Conservation (phyloP, 1,140 invertebrate genomes). For the Triops cancriformis region DNA sequence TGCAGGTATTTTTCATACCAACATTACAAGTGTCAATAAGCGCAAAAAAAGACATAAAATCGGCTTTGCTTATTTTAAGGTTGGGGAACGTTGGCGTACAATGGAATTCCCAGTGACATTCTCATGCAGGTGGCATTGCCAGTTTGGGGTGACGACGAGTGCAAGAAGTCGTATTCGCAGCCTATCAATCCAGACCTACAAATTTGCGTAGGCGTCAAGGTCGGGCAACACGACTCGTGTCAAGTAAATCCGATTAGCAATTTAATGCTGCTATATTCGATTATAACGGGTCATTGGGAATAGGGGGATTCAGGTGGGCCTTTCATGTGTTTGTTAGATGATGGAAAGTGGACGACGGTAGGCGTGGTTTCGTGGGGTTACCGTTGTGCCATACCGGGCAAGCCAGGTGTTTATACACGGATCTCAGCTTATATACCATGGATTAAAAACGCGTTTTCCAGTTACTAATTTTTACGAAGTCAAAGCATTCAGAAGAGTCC, state of each 20-base stretch:
- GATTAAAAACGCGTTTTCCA: conserved; percentile 45
- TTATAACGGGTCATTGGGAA: conserved; percentile 26
- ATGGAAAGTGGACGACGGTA: conserved; percentile 40
- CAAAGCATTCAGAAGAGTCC: too few relatives aligned
- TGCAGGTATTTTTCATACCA: conserved; percentile 25
- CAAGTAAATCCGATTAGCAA: conserved; percentile 33
- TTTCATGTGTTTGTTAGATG: conserved; percentile 41
- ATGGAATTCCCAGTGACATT: conserved; percentile 46
- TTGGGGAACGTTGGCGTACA: conserved; percentile 52
- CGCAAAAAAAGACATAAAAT: conserved; percentile 33
- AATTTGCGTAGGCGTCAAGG: conserved; percentile 37
- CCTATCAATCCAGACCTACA: conserved; percentile 30
- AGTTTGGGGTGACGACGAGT: conserved; percentile 47
- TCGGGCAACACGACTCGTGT: conserved; percentile 39
- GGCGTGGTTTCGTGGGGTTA: conserved; percentile 87
- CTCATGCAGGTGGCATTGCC: conserved; percentile 51
- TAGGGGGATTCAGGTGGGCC: conserved; percentile 34
- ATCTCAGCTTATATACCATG: conserved; percentile 61
- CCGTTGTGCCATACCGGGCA: conserved; percentile 54
- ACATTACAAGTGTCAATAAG: too few relatives aligned
- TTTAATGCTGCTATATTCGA: too few relatives aligned
- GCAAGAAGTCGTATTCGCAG: conserved; percentile 35
- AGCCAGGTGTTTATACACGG: conserved; percentile 61
- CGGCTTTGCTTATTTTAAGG: conserved; percentile 40
- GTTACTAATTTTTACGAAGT: background rate